Percentiles rank a stretch among this genome's conserved stretches.
Conservation (phyloP, 2,888 invertebrate genomes). For the Willowsia nigromaculata region DNA sequence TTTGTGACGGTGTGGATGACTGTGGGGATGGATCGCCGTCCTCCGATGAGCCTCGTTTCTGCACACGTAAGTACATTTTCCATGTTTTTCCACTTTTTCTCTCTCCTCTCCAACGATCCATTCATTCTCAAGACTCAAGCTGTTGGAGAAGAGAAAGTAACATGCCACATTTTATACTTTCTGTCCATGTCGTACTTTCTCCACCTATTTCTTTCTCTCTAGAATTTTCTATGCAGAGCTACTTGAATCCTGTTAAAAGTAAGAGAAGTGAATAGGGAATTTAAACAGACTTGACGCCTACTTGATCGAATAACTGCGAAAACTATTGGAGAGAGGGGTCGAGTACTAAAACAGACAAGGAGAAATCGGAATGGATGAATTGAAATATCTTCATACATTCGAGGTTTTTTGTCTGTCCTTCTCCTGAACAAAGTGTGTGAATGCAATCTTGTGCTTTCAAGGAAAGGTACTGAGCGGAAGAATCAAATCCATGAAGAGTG, state of each 20-base stretch:
- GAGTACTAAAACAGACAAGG: conserved; percentile 12
- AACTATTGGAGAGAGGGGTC: conserved; percentile 18
- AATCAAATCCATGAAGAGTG: conserved; percentile 39
- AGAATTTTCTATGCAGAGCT: neutral
- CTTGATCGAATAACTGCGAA: conserved; percentile 26
- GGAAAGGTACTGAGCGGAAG: conserved; percentile 30
- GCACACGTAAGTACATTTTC: conserved; percentile 86
- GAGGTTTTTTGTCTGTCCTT: neutral
- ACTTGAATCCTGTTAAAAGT: neutral
- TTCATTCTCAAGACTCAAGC: neutral
- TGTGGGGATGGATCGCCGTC: conserved; percentile 85
- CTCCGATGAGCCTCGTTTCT: conserved; percentile 89
- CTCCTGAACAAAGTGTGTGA: neutral
- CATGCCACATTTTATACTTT: conserved; percentile 23
- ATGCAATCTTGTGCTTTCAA: neutral
- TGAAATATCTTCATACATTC: conserved; percentile 9
- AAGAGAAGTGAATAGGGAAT: conserved; percentile 2
- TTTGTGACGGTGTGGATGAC: conserved; percentile 89
- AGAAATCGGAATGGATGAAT: conserved; percentile 1
- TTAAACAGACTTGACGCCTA: conserved; percentile 13
- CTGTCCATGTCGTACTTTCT: conserved; percentile 10
- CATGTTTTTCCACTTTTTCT: neutral
- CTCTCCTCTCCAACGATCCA: neutral
- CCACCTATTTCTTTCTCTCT: neutral
- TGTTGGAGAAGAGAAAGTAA: neutral